Evolutionary conservation across 2,888 invertebrate genomes (phyloP), one percentile per base, ranked within the genome.

Genomic region (Junonia oenone): DNA sequence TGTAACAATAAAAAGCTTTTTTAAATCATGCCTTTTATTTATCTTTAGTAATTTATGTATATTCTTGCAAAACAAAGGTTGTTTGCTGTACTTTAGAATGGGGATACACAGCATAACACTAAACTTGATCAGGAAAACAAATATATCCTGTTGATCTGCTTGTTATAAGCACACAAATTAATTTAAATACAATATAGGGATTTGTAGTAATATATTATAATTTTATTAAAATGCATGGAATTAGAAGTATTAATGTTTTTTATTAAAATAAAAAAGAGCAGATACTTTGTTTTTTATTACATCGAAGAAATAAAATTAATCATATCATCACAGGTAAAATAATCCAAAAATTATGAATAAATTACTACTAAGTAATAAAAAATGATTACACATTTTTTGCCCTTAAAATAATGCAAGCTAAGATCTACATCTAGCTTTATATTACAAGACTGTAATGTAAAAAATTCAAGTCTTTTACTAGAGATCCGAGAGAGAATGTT

Each of bases 1-100:
- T 67, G 69, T 81, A 81, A 85, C 79, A 81, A 59, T 76, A 77
- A 82, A 84, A 80, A 70, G 83, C 83, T 85, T 87, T 79, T 78
- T 71, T 71, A 69, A 63, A 68, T 59, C 56, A 55, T 55, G 43
- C 52, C 51, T 69, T 68, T 70, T 64, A 64, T 64, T 64, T 43
- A n/a, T n/a, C n/a, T n/a, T n/a, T n/a, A n/a, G n/a, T n/a, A n/a
- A n/a, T n/a, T n/a, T 11, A 11, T 33, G 5, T n/a, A 33, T 1
- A 1, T 5, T 2, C n/a, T n/a, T 11, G 9, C 33, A 33, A 9
- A n/a, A 33, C n/a, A n/a, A n/a, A n/a, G n/a, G n/a, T n/a, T n/a
- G n/a, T n/a, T n/a, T n/a, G n/a, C n/a, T n/a, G n/a, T n/a, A n/a
- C n/a, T n/a, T n/a, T n/a, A n/a, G n/a, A n/a, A n/a, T n/a, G n/a